A percentile compares a stretch with the other conserved stretches of the same genome.
These are phyloP conservation scores for Scolanthus callimorphus DNA, from an alignment of 92 coral and sea anemone genomes.

Conservation along the genomic window DNA sequence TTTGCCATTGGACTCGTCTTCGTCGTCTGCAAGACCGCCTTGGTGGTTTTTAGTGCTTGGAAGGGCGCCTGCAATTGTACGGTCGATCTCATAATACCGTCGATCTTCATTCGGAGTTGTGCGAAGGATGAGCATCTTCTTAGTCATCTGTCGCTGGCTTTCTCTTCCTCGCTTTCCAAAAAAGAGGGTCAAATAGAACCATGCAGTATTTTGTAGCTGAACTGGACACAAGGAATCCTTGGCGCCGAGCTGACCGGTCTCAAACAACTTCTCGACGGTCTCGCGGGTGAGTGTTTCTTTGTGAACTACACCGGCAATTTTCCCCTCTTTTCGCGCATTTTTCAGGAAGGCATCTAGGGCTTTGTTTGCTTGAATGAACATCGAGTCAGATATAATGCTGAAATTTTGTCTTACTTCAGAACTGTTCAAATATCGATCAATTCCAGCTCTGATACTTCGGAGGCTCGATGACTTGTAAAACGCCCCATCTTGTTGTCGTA, in stretches of 20 bases:
- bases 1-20: conserved; percentile 30
- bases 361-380: no score
- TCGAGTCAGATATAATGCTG: no score
- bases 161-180: no score
- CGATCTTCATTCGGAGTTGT: conserved; percentile 12
- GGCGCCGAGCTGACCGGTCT: conserved; percentile 13
- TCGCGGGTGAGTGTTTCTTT: conserved; percentile 15
- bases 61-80: conserved; percentile 14
- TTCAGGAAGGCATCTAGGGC: no score
- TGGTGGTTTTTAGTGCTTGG: conserved; percentile 29
- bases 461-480: no score
- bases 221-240: no score
- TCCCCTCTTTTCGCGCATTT: conserved; percentile 9
- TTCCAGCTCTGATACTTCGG: no score
- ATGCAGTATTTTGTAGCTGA: no score
- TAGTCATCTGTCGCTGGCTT: no score
- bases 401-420: no score
- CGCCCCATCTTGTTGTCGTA: no score
- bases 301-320: conserved; percentile 13
- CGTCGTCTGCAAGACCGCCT: conserved; percentile 13
- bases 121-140: conserved; percentile 15
- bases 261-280: conserved; percentile 5
- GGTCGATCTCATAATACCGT: conserved; percentile 16
- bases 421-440: no score
- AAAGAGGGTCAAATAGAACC: conserved; percentile 17